A percentile compares a stretch with the other conserved stretches of the same genome.
Evolutionary conservation across 2,888 invertebrate genomes (phyloP).

Genomic region (Zygothrica quintamaculata): DNA sequence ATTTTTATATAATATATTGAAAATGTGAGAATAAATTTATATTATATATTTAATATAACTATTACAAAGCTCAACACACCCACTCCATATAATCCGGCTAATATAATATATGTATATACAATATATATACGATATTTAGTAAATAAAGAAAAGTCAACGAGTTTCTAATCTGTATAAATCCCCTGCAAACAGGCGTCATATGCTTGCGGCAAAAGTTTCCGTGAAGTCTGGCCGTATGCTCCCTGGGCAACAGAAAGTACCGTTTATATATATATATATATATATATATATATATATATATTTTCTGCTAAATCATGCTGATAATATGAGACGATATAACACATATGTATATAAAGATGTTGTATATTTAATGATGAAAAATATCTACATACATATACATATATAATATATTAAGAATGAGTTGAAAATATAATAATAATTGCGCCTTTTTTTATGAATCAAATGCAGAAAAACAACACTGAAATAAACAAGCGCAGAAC

Average conservation of each 20-base stretch:
- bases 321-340: constrained; percentile 47
- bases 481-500: constrained; percentile 26
- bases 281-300: too few relatives aligned
- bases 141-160: constrained; percentile 17
- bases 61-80: too few relatives aligned
- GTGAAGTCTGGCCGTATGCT: constrained; percentile 46
- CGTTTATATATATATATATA: too few relatives aligned
- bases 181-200: constrained; percentile 41
- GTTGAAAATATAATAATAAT: constrained; percentile 16
- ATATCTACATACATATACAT: constrained; percentile 12
- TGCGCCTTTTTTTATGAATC: constrained; percentile 49
- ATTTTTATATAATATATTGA: too few relatives aligned
- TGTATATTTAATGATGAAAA: constrained; percentile 12
- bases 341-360: neutral
- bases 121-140: constrained; percentile 3
- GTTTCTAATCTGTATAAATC: constrained; percentile 58
- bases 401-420: constrained; percentile 5
- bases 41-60: too few relatives aligned
- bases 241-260: constrained; percentile 29
- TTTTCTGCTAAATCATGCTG: constrained; percentile 59
- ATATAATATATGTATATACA: too few relatives aligned
- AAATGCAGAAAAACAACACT: constrained; percentile 43
- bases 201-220: constrained; percentile 64
- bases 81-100: too few relatives aligned
- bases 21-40: too few relatives aligned